phyloP scores from a whole-genome alignment of 2,888 invertebrate species.

The Leptopilina drosophilae region DNA sequence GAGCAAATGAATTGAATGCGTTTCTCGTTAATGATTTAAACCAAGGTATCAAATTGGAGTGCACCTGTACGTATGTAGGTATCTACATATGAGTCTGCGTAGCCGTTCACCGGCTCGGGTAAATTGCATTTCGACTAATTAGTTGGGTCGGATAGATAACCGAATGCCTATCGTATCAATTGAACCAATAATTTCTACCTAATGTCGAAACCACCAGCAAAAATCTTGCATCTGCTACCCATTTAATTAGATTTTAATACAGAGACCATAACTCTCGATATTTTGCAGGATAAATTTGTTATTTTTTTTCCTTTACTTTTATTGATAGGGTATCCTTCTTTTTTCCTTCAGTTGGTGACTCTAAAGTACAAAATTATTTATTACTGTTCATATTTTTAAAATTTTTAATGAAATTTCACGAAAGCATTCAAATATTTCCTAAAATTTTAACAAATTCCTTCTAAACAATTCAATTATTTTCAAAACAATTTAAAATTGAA shows the following conservation, averaged over 20 bases:
- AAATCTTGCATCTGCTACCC: slow-evolving; percentile 13
- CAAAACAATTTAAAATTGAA: too few relatives aligned
- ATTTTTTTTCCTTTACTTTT: not conserved
- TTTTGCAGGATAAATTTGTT: too few relatives aligned
- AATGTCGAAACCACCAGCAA: slow-evolving; percentile 23
- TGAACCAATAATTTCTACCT: slow-evolving; percentile 70
- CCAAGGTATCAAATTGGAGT: slow-evolving; percentile 71
- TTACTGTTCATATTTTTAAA: too few relatives aligned
- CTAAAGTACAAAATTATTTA: too few relatives aligned
- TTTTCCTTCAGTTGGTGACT: too few relatives aligned
- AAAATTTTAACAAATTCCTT: too few relatives aligned
- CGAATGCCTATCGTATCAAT: slow-evolving; percentile 73
- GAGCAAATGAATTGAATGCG: slow-evolving; percentile 68
- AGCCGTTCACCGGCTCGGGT: slow-evolving; percentile 70
- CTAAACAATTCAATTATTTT: too few relatives aligned
- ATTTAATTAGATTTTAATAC: not conserved
- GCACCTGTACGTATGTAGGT: slow-evolving; percentile 69
- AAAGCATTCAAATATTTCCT: too few relatives aligned
- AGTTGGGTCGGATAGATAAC: slow-evolving; percentile 73
- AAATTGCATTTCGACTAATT: slow-evolving; percentile 75
- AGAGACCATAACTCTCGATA: not conserved
- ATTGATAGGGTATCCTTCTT: not conserved
- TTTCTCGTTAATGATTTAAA: slow-evolving; percentile 72
- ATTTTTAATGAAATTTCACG: too few relatives aligned
- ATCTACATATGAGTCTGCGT: slow-evolving; percentile 59